Evolutionary conservation across 2,888 invertebrate species (phyloP), one percentile per base, ranked within the genome.

Genomic region (Amphipoea oculea): DNA sequence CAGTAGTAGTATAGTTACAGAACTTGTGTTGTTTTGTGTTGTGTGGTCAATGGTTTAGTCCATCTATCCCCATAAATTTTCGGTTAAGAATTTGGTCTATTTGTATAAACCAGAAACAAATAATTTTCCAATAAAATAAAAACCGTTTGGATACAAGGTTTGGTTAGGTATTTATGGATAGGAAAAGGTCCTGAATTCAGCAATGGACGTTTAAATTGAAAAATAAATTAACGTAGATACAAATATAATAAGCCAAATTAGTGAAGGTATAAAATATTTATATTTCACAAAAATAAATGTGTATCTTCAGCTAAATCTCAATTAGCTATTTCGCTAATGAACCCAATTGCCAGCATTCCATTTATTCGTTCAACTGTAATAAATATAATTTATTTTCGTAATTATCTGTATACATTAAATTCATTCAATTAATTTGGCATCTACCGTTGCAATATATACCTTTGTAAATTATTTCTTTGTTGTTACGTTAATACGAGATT

Each of bases 301-400:
- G 57, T 85, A 66, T 74, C 42, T 76, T 66, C 63, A 73, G 81
- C 57, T 20, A 51, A 76, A 81, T 76, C 54, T 70, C 73, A 83
- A 83, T 83, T 81, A 82, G 84, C 23, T 57, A 76, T 83, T 83
- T 51, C 48, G 66, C 73, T 73, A 85, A 84, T 73, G 60, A 54
- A 11, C 40, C 42, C 73, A 76, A 85, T 83, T 83, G 67, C 45
- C 54, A 54, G 20, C 5, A 79, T 78, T 71, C 23, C 36, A n/a
- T 63, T 65, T 67, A 73, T 67, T 51, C 62, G 40, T 66, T 57
- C 14, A 36, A 57, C 36, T 29, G 57, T 79, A 23, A 84, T 60
- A 67, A 51, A 70, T 66, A 23, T 51, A 23, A 51, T 81, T 71
- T 71, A 75, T 70, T 54, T 66, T 29, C 40, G 62, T 78, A 78